These are phyloP conservation scores for Danaus melanippus DNA, from an alignment of 1,140 invertebrate genomes.

Conservation along the genomic window DNA sequence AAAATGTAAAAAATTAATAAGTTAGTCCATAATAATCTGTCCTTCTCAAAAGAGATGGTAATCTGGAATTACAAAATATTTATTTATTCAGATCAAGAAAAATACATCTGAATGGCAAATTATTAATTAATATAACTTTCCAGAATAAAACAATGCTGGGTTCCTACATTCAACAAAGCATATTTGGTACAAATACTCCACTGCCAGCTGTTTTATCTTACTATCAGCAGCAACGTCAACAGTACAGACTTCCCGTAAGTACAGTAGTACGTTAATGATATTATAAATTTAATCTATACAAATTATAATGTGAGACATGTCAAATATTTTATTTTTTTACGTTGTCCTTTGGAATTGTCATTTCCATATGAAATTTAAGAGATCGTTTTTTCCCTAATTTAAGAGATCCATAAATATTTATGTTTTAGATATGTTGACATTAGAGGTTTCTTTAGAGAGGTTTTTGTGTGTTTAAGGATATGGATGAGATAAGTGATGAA, in stretches of 20 bases:
- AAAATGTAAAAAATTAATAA: too few relatives aligned
- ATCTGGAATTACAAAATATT: too few relatives aligned
- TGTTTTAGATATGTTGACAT: too few relatives aligned
- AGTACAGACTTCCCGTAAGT: conserved; percentile 55
- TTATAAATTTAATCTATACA: conserved; percentile 3
- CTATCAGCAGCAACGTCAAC: conserved; percentile 56
- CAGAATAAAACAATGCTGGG: conserved; percentile 69
- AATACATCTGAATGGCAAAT: too few relatives aligned
- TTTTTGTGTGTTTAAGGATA: conserved; percentile 32
- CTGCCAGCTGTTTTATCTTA: conserved; percentile 58
- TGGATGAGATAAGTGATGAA: conserved; percentile 59
- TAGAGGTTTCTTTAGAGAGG: too few relatives aligned
- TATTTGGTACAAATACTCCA: conserved; percentile 60
- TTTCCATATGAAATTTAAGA: too few relatives aligned
- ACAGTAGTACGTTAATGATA: not conserved
- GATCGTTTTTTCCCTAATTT: too few relatives aligned
- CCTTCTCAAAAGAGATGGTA: too few relatives aligned
- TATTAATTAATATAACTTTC: conserved; percentile 15
- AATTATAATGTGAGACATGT: not conserved
- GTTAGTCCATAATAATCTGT: too few relatives aligned
- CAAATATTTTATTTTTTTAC: too few relatives aligned
- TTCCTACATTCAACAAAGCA: conserved; percentile 64
- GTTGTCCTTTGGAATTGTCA: too few relatives aligned
- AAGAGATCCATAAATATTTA: not conserved
- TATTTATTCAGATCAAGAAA: too few relatives aligned